phyloP scores from a whole-genome alignment of 2,888 invertebrate genomes.

The Glyphotaelius pellucidus region DNA sequence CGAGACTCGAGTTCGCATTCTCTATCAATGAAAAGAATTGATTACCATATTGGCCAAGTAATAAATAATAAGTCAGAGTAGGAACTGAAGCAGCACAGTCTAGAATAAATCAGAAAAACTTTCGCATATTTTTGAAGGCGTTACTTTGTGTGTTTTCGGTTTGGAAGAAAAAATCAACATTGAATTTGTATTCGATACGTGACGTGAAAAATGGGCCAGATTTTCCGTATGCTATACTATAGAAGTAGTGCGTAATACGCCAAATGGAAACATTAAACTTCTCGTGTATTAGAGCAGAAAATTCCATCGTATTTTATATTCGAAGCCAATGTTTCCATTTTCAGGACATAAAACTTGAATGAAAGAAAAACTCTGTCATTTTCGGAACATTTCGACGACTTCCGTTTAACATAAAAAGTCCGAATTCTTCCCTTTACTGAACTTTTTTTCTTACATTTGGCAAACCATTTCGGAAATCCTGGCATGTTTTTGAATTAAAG shows the following conservation, averaged over 20 bases:
- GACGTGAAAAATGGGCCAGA: background rate
- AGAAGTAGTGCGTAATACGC: background rate
- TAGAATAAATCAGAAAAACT: background rate
- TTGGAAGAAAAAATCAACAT: background rate
- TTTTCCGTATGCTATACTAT: too few relatives aligned
- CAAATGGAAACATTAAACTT: background rate
- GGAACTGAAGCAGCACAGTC: background rate
- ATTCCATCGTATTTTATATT: background rate
- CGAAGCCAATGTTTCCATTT: background rate
- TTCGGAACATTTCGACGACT: background rate
- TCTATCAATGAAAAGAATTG: background rate
- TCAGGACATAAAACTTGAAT: background rate
- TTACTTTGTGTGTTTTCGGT: background rate
- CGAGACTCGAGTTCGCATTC: background rate
- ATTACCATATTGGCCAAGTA: background rate
- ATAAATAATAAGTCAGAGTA: background rate
- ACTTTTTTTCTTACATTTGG: too few relatives aligned
- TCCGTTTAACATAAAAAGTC: constrained; percentile 31
- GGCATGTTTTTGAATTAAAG: constrained; percentile 17
- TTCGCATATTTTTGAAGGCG: background rate
- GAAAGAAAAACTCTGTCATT: background rate
- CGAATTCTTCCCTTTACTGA: constrained; percentile 22
- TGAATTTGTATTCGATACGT: background rate
- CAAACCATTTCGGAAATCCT: constrained; percentile 10
- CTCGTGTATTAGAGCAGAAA: background rate